A percentile compares a stretch with the other conserved stretches of the same genome.
These are phyloP conservation scores for Drosophila aldrichi DNA, from an alignment of 2,888 invertebrate genomes.

Conservation along the genomic window DNA sequence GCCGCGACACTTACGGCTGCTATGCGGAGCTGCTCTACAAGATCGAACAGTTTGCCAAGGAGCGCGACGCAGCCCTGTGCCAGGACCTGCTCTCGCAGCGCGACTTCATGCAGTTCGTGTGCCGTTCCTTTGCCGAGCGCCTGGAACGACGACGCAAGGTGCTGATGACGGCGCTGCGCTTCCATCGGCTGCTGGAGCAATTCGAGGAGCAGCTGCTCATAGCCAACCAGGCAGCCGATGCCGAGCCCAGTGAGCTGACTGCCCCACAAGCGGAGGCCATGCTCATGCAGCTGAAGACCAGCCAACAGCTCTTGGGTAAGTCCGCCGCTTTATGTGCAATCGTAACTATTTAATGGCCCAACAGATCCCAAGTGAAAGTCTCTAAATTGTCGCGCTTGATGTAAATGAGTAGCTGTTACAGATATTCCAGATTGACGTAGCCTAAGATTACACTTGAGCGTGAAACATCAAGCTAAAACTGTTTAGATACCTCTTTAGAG, in stretches of 20 bases:
- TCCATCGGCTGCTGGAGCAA: conserved; percentile 91
- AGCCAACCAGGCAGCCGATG: conserved; percentile 67
- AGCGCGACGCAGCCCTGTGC: conserved; percentile 84
- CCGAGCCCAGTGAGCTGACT: conserved; percentile 54
- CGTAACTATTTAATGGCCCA: conserved; percentile 32
- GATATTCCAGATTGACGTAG: not conserved
- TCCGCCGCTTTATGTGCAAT: conserved; percentile 22
- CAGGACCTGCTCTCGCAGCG: conserved; percentile 90
- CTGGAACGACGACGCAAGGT: conserved; percentile 91
- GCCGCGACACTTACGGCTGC: conserved; percentile 91
- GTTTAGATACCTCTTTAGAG: not conserved
- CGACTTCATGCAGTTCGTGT: conserved; percentile 93
- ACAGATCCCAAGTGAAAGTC: conserved; percentile 43
- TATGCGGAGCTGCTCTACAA: conserved; percentile 92
- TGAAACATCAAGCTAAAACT: not conserved
- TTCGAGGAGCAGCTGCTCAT: conserved; percentile 89
- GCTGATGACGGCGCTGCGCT: conserved; percentile 90
- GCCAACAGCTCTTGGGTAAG: conserved; percentile 88
- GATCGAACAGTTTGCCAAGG: conserved; percentile 87
- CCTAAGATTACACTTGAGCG: not conserved
- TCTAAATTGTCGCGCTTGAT: conserved; percentile 10
- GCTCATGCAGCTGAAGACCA: conserved; percentile 87
- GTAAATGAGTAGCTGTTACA: conserved; percentile 12
- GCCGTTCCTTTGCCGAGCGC: conserved; percentile 91
- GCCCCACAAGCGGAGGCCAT: conserved; percentile 86